phyloP scores from a whole-genome alignment of 2,797 vertebrate genomes.

The Crocidura indochinensis region DNA sequence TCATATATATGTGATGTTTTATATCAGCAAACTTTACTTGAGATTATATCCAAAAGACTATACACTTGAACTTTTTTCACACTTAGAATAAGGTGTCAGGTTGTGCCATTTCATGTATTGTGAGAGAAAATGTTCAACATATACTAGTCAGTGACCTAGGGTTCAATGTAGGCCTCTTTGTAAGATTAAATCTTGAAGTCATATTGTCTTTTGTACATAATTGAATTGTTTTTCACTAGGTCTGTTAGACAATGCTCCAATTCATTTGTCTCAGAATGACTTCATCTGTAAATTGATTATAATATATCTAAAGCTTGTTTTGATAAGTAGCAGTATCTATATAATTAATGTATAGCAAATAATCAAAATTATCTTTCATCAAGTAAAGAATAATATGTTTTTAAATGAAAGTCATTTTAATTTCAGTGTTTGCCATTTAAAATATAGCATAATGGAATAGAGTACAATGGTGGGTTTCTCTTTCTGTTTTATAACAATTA shows the following conservation, averaged over 20 bases:
- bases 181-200: background rate
- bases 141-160: background rate
- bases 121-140: slow-evolving; percentile 1
- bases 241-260: background rate
- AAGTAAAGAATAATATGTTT: background rate
- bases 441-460: background rate
- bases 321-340: slow-evolving; percentile 52
- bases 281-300: slow-evolving; percentile 24
- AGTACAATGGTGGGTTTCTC: background rate
- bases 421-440: slow-evolving; percentile 28
- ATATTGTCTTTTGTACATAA: background rate
- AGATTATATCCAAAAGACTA: slow-evolving; percentile 20
- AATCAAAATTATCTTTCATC: background rate
- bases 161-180: background rate
- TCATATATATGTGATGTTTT: background rate
- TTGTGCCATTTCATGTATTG: background rate
- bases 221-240: background rate
- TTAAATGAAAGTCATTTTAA: background rate
- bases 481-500: background rate
- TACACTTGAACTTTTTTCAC: background rate
- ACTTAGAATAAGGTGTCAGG: background rate
- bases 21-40: background rate
- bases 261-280: background rate
- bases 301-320: background rate
- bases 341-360: background rate